Evolutionary conservation across 2,797 vertebrate genomes (phyloP).

Genomic region (Scarus forsteni): DNA sequence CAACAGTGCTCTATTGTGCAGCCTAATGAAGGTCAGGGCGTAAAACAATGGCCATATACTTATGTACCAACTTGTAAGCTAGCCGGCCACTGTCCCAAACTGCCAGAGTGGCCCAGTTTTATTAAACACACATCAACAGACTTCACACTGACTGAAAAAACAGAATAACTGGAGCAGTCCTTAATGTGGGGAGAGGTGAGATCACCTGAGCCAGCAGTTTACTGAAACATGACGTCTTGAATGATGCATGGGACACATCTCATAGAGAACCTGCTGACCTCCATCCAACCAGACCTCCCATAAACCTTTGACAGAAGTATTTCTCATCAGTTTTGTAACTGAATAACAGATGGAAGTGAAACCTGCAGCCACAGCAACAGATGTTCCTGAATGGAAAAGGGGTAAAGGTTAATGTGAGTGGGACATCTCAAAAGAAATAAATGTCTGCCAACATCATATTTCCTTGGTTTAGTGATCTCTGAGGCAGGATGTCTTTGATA

Average conservation of each 20-base stretch:
- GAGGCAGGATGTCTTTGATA: too few relatives aligned
- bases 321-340: background rate
- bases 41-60: background rate
- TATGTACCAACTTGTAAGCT: background rate
- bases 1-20: slow-evolving; percentile 18
- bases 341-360: too few relatives aligned
- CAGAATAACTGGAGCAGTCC: background rate
- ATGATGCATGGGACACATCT: background rate
- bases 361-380: too few relatives aligned
- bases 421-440: too few relatives aligned
- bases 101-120: background rate
- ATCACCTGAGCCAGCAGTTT: slow-evolving; percentile 5
- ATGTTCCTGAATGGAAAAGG: too few relatives aligned
- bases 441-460: too few relatives aligned
- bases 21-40: slow-evolving; percentile 2
- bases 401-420: too few relatives aligned
- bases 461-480: too few relatives aligned
- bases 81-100: slow-evolving; percentile 1
- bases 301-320: background rate
- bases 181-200: background rate
- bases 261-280: background rate
- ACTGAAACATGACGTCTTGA: background rate
- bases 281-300: background rate
- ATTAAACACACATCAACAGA: background rate
- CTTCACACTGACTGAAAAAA: background rate